phyloP scores from a whole-genome alignment of 30 jellyfish, hydroid and myxozoan genomes.

The Aurelia sp. region DNA sequence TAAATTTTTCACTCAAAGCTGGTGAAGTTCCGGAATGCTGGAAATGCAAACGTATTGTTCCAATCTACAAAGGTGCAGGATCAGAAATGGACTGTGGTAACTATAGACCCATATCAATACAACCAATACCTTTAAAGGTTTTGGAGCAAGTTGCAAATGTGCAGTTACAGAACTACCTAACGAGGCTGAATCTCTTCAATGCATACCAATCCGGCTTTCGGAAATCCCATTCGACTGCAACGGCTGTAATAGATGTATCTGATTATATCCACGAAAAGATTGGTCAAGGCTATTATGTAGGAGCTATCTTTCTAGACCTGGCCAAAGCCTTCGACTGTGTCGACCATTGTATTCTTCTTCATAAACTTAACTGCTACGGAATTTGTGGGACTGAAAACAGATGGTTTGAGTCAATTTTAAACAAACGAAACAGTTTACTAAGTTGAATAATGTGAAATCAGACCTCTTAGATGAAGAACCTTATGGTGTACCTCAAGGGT shows the following conservation, averaged over 20 bases:
- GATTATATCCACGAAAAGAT: slow-evolving; percentile 53
- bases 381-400: slow-evolving; percentile 52
- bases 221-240: slow-evolving; percentile 43
- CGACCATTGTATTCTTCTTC: slow-evolving; percentile 48
- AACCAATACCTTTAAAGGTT: slow-evolving; percentile 36
- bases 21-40: slow-evolving; percentile 40
- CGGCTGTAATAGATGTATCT: slow-evolving; percentile 61
- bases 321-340: slow-evolving; percentile 49
- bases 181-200: slow-evolving; percentile 11
- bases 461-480: slow-evolving; percentile 31
- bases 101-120: slow-evolving; percentile 48
- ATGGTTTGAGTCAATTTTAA: slow-evolving; percentile 49
- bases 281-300: slow-evolving; percentile 54
- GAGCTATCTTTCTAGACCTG: slow-evolving; percentile 64
- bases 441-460: slow-evolving; percentile 48
- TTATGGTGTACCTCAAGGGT: slow-evolving; percentile 41
- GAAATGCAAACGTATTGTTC: slow-evolving; percentile 50
- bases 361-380: slow-evolving; percentile 55
- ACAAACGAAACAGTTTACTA: slow-evolving; percentile 13
- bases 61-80: slow-evolving; percentile 44
- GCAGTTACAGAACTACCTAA: slow-evolving; percentile 43
- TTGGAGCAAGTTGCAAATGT: slow-evolving; percentile 51
- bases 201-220: slow-evolving; percentile 56
- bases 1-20: slow-evolving; percentile 21
- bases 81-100: slow-evolving; percentile 49